These are phyloP conservation scores for Drosophila mayri DNA, from an alignment of 1,140 invertebrate species.

Conservation along the genomic window DNA sequence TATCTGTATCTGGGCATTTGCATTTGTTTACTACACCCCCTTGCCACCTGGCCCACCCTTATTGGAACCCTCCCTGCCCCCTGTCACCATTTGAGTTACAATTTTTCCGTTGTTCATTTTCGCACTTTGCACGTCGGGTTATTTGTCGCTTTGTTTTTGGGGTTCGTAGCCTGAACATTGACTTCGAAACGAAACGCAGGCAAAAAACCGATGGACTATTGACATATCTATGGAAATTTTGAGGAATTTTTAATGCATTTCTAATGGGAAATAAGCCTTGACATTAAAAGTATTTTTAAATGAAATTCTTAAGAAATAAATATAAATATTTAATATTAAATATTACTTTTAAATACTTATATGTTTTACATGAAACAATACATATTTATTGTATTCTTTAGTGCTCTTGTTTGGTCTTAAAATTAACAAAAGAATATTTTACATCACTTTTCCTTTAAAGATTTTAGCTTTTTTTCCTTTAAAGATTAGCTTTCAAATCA, in stretches of 20 bases:
- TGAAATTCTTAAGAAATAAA: background rate
- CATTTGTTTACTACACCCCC: conserved; percentile 46
- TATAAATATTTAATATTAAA: too few species aligned
- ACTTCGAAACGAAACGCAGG: background rate
- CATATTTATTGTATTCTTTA: too few species aligned
- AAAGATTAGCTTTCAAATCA: background rate
- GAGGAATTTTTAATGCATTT: background rate
- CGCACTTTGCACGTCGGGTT: conserved; percentile 73
- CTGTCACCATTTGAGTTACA: conserved; percentile 63
- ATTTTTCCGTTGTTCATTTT: conserved; percentile 68
- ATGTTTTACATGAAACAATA: too few species aligned
- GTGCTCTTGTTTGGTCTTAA: background rate
- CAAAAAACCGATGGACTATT: conserved; percentile 2
- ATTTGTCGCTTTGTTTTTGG: conserved; percentile 33
- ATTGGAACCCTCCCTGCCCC: too few species aligned
- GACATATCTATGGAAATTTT: conserved; percentile 6
- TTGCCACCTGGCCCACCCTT: background rate
- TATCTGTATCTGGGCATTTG: conserved; percentile 66
- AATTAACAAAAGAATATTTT: background rate
- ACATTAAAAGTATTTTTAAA: background rate
- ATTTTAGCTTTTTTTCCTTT: too few species aligned
- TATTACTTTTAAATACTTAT: too few species aligned
- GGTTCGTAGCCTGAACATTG: conserved; percentile 60
- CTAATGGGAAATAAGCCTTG: background rate
- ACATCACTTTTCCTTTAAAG: too few species aligned